These are phyloP conservation scores for Sylvilagus bachmani DNA, from an alignment of 2,113 vertebrate species.

Conservation along the genomic window DNA sequence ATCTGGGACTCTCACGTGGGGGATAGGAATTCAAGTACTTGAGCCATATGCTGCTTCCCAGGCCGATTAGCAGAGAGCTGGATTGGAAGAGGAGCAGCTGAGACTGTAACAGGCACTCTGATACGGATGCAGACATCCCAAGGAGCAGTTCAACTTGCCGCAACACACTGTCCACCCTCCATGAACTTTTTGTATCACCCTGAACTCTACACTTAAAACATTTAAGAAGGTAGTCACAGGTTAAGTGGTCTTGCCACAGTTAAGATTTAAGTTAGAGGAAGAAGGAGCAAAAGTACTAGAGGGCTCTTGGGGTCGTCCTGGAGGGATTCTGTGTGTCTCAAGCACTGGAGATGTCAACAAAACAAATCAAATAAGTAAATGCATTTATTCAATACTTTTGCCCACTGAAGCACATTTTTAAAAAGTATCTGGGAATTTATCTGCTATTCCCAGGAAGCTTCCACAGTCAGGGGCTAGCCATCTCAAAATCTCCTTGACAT, in stretches of 20 bases:
- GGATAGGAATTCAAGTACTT: too few relatives aligned
- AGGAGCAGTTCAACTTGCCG: too few relatives aligned
- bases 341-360: slow-evolving; percentile 11
- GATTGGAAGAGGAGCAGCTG: too few relatives aligned
- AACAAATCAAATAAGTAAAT: slow-evolving; percentile 45
- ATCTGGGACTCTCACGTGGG: too few relatives aligned
- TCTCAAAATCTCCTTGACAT: background rate
- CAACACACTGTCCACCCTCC: too few relatives aligned
- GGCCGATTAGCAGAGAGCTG: too few relatives aligned
- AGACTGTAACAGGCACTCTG: too few relatives aligned
- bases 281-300: background rate
- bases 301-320: background rate
- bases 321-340: background rate
- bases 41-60: too few relatives aligned
- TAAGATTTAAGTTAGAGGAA: slow-evolving; percentile 2
- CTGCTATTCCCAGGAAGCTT: slow-evolving; percentile 1
- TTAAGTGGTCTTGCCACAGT: background rate
- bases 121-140: too few relatives aligned
- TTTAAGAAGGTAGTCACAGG: background rate
- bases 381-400: background rate
- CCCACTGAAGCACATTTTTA: background rate
- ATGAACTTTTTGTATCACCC: too few relatives aligned
- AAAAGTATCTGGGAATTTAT: background rate
- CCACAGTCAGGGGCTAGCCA: background rate
- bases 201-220: background rate